Percentiles rank a stretch among this genome's conserved stretches.
These are phyloP conservation scores for Catostomus latipinnis DNA, from an alignment of 2,797 vertebrate species.

Conservation along the genomic window DNA sequence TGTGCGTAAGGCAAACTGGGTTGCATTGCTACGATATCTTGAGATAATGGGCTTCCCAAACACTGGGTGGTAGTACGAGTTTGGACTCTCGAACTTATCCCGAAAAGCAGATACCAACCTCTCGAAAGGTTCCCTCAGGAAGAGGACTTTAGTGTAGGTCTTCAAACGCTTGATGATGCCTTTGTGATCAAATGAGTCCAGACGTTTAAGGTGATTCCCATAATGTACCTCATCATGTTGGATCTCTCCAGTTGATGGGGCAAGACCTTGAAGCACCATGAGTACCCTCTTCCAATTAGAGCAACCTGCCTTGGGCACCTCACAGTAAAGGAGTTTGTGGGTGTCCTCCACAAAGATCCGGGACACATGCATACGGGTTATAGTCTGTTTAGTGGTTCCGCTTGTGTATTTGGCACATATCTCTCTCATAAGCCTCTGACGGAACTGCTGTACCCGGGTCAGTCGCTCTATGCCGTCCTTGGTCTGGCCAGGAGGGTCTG, in stretches of 20 bases:
- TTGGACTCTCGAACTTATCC: conserved; percentile 97
- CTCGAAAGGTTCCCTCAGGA: conserved; percentile 93
- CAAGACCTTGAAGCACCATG: conserved; percentile 91
- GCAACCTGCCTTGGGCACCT: conserved; percentile 96
- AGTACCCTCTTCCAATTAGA: conserved; percentile 98
- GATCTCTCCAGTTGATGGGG: conserved; percentile 82
- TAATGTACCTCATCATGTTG: conserved; percentile 91
- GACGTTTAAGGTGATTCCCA: conserved; percentile 82
- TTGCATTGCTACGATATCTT: conserved; percentile 89
- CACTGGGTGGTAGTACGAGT: conserved; percentile 92
- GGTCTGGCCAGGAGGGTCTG: conserved; percentile 41
- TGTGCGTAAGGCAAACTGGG: conserved; percentile 84
- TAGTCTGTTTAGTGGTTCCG: conserved; percentile 74
- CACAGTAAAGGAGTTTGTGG: conserved; percentile 92
- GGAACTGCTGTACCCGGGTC: conserved; percentile 76
- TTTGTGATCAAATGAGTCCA: conserved; percentile 85
- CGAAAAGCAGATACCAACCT: conserved; percentile 94
- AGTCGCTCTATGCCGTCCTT: conserved; percentile 71
- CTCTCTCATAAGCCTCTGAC: conserved; percentile 84
- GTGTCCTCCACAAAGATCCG: conserved; percentile 94
- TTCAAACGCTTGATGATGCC: conserved; percentile 86
- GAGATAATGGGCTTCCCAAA: conserved; percentile 95
- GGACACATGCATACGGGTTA: conserved; percentile 87
- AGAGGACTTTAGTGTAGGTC: conserved; percentile 95
- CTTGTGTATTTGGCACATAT: conserved; percentile 91